A percentile compares a stretch with the other conserved stretches of the same genome.
Conservation (phyloP, 1,140 invertebrate genomes). For the Calephelis virginiensis region DNA sequence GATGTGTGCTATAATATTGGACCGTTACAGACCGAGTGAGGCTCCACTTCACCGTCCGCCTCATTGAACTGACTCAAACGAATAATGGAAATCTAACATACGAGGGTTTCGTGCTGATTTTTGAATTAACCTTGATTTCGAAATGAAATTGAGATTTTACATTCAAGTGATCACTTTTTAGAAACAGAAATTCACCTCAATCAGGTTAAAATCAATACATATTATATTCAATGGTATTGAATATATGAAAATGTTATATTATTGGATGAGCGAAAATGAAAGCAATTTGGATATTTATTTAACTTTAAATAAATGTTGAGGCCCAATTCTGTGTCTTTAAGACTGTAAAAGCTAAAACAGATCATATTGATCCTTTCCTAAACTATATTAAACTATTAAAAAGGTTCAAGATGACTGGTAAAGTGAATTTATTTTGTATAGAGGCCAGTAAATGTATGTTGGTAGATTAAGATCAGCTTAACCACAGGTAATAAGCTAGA, state of each 20-base stretch:
- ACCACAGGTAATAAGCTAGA: background rate
- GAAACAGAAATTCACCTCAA: slow-evolving; percentile 21
- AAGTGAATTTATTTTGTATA: background rate
- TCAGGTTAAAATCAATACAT: slow-evolving; percentile 5
- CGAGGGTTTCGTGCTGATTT: slow-evolving; percentile 20
- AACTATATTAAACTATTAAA: too few species aligned
- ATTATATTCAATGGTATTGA: slow-evolving; percentile 4
- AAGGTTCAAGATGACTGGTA: background rate
- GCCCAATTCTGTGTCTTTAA: too few species aligned
- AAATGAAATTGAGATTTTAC: slow-evolving; percentile 41
- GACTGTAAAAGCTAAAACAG: too few species aligned
- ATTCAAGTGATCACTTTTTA: slow-evolving; percentile 31
- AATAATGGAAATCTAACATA: slow-evolving; percentile 5
- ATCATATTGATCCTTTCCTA: too few species aligned
- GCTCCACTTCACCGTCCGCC: slow-evolving; percentile 40
- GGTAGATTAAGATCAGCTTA: slow-evolving; percentile 6
- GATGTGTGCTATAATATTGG: slow-evolving; percentile 91
- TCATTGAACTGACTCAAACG: slow-evolving; percentile 26
- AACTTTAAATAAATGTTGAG: too few species aligned
- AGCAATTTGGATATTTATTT: too few species aligned
- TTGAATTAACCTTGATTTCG: slow-evolving; percentile 48
- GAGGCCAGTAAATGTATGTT: slow-evolving; percentile 5
- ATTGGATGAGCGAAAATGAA: too few species aligned
- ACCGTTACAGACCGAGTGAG: slow-evolving; percentile 65
- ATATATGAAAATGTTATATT: background rate